A percentile compares a stretch with the other conserved stretches of the same genome.
These are phyloP conservation scores for Phyllostomus discolor DNA, from an alignment of 2,113 vertebrate species.

Conservation along the genomic window DNA sequence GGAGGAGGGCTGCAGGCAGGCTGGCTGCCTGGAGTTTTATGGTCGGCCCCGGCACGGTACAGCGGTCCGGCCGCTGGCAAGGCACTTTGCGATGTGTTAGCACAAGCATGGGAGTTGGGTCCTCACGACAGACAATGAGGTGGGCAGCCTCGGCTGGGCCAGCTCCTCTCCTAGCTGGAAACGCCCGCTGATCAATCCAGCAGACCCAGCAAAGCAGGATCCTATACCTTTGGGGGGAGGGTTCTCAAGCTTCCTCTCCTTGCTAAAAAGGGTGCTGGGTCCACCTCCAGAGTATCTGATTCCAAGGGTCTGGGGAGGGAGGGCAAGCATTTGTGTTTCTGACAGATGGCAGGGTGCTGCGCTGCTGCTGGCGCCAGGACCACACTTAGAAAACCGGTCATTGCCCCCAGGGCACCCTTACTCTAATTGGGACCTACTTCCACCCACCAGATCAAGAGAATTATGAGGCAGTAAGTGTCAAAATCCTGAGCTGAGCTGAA, in stretches of 20 bases:
- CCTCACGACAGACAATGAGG: not conserved
- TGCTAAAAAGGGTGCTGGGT: not conserved
- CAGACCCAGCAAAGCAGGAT: not conserved
- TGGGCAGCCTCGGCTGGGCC: not conserved
- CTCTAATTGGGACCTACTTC: not conserved
- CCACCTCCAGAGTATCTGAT: not conserved
- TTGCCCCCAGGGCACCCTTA: not conserved
- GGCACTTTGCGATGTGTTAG: not conserved
- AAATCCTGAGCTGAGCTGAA: not conserved
- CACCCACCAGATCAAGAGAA: not conserved
- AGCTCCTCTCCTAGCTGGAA: not conserved
- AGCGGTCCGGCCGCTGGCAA: not conserved
- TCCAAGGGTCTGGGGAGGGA: not conserved
- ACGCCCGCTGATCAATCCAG: not conserved
- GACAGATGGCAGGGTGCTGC: not conserved
- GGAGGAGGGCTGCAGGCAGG: not conserved
- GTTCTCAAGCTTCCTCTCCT: not conserved
- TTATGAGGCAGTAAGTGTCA: not conserved
- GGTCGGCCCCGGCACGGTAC: not conserved
- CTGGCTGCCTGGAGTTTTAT: not conserved
- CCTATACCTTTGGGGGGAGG: rapidly evolving
- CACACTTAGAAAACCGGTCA: not conserved
- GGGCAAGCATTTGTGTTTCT: not conserved
- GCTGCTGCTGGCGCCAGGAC: not conserved
- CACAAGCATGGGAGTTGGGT: not conserved